Evolutionary conservation across 1,140 invertebrate genomes (phyloP).

Genomic region (Spodoptera frugiperda): DNA sequence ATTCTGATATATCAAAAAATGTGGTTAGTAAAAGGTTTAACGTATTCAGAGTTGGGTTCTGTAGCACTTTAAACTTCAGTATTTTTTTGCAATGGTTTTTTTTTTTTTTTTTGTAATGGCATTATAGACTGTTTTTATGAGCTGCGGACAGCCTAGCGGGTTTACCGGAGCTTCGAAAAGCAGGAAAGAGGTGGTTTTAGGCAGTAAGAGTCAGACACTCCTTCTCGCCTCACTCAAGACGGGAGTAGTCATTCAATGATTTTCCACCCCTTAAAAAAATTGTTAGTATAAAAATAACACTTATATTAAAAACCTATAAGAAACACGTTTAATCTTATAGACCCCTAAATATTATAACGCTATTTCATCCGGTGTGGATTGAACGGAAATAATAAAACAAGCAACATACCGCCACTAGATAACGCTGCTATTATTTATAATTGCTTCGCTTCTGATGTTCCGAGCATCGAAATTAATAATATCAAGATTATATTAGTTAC

Average conservation of each 20-base stretch:
- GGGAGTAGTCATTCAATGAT: no score
- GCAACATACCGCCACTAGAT: slow-evolving; percentile 43
- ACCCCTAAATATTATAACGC: slow-evolving; percentile 45
- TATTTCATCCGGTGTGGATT: slow-evolving; percentile 31
- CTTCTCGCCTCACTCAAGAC: no score
- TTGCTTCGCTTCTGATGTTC: slow-evolving; percentile 37
- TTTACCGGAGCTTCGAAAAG: no score
- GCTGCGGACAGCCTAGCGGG: no score
- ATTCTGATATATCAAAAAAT: slow-evolving; percentile 27
- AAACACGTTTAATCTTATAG: neutral
- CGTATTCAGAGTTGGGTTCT: neutral
- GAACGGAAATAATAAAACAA: slow-evolving; percentile 47
- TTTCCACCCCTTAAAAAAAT: no score
- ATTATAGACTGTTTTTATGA: no score
- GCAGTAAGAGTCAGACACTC: no score
- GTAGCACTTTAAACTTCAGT: neutral
- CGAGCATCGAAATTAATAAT: slow-evolving; percentile 41
- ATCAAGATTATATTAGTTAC: slow-evolving; percentile 19
- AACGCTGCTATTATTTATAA: slow-evolving; percentile 43
- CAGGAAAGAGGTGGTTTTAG: no score
- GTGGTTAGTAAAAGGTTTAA: neutral
- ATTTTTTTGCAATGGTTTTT: no score
- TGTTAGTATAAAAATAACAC: no score
- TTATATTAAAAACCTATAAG: no score
- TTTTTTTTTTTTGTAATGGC: no score